phyloP scores from a whole-genome alignment of 2,113 vertebrate genomes.

The Ciconia maguari region DNA sequence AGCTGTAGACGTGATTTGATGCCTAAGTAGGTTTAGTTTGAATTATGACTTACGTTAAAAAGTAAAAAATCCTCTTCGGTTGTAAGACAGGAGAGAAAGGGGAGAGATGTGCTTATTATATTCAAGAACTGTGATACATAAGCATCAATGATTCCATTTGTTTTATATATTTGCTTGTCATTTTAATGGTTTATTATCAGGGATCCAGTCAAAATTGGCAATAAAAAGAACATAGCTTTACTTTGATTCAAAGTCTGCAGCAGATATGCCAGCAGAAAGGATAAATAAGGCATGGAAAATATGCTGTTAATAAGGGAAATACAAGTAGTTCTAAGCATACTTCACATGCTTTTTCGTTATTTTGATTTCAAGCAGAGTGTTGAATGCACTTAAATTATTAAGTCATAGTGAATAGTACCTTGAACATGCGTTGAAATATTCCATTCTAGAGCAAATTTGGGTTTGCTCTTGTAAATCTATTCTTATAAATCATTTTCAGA shows the following conservation, averaged over 20 bases:
- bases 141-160: slow-evolving; percentile 43
- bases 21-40: background rate
- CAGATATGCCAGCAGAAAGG: slow-evolving; percentile 44
- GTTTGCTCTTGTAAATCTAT: slow-evolving; percentile 25
- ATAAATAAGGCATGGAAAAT: slow-evolving; percentile 64
- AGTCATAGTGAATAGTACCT: slow-evolving; percentile 31
- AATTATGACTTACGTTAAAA: slow-evolving; percentile 16
- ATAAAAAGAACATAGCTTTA: slow-evolving; percentile 57
- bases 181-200: slow-evolving; percentile 64
- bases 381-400: slow-evolving; percentile 61
- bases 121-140: slow-evolving; percentile 18
- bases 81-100: background rate
- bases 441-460: background rate
- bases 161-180: slow-evolving; percentile 59
- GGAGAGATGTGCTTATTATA: slow-evolving; percentile 15
- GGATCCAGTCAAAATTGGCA: slow-evolving; percentile 53
- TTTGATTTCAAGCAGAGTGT: slow-evolving; percentile 52
- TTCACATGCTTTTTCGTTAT: slow-evolving; percentile 53
- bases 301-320: slow-evolving; percentile 58
- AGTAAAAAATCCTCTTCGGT: background rate
- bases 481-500: slow-evolving; percentile 32
- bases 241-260: slow-evolving; percentile 51
- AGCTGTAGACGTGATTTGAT: background rate
- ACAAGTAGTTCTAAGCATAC: slow-evolving; percentile 45
- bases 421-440: slow-evolving; percentile 34